Base-by-base conservation (phyloP, 1,140 invertebrate species). In the Agrypnia vestita region DNA sequence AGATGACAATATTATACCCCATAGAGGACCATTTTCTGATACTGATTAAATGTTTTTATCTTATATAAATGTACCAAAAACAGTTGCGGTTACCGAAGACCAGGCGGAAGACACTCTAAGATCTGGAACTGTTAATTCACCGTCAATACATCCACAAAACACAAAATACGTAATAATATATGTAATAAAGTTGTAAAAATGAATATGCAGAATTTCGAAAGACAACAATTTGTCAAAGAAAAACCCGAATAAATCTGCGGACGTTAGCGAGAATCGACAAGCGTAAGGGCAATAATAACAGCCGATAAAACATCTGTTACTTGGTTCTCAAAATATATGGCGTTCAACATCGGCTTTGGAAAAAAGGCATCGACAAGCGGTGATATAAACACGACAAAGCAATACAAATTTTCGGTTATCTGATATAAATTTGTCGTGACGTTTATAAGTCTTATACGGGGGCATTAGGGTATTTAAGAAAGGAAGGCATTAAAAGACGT, bases 381-480 rank as follows among this genome's bases (percentile, higher is more conserved):
- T 82, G 80, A 82, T 82, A 79, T 82, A 82, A 78, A 73, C 78
- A 69, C 77, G 74, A 73, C 75, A 51, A 75, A 74, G 61, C 80
- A 77, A 76, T 79, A 82, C 80, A 82, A 82, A 82, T 82, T 82
- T 82, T 79, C 77, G 71, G 49, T 82, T 79, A 82, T 82, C 80
- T 79, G 80, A 82, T 82, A 82, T 82, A 82, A 82, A 82, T 82
- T 82, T 82, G 80, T 82, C 80, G 77, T 82, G 80, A 82, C 80
- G 73, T 82, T 82, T 82, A 82, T 79, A 82, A 76, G 62, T 56
- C 51, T 78, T 75, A 69, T 79, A 79, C 76, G 73, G 73, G 80
- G 76, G 80, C 77, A 82, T 79, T 82, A 76, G 80, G 73, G 73
- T 76, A 76, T 79, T 82, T 79, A 82, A 82, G 59, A 74, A 59